phyloP scores from a whole-genome alignment of 2,113 vertebrate species.

The Bucco capensis region DNA sequence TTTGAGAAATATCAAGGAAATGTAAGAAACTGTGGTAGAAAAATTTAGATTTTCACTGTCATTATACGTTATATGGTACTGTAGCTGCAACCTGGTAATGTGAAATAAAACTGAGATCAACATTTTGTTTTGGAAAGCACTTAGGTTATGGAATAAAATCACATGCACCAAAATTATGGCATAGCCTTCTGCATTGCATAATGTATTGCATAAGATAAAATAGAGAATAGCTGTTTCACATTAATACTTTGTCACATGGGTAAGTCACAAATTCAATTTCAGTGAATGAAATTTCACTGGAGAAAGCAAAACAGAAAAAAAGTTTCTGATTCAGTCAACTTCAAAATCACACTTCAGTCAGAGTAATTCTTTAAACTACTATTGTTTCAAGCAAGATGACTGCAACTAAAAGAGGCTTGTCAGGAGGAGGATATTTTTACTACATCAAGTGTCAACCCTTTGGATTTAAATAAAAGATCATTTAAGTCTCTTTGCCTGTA shows the following conservation, averaged over 20 bases:
- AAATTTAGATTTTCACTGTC: not conserved
- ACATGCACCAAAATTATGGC: constrained; percentile 37
- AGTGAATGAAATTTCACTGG: constrained; percentile 35
- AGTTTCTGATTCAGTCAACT: not conserved
- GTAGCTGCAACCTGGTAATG: not conserved
- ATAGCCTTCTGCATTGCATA: constrained; percentile 44
- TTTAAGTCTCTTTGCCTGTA: not conserved
- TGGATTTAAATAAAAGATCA: not conserved
- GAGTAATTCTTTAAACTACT: not conserved
- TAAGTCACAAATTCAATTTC: constrained; percentile 29
- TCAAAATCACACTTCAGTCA: constrained; percentile 33
- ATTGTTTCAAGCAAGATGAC: not conserved
- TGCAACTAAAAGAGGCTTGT: constrained; percentile 5
- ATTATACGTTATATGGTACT: not conserved
- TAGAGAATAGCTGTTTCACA: constrained; percentile 42
- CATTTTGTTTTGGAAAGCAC: constrained; percentile 13
- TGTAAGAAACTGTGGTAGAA: not conserved
- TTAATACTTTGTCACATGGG: constrained; percentile 52
- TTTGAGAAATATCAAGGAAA: not conserved
- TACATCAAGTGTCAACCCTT: not conserved
- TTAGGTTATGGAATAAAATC: constrained; percentile 30
- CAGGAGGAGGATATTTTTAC: not conserved
- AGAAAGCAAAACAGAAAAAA: constrained; percentile 27
- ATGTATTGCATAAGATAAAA: constrained; percentile 59
- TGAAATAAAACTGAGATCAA: not conserved